phyloP scores from a whole-genome alignment of 2,888 invertebrate species.

The Aquatica leii region DNA sequence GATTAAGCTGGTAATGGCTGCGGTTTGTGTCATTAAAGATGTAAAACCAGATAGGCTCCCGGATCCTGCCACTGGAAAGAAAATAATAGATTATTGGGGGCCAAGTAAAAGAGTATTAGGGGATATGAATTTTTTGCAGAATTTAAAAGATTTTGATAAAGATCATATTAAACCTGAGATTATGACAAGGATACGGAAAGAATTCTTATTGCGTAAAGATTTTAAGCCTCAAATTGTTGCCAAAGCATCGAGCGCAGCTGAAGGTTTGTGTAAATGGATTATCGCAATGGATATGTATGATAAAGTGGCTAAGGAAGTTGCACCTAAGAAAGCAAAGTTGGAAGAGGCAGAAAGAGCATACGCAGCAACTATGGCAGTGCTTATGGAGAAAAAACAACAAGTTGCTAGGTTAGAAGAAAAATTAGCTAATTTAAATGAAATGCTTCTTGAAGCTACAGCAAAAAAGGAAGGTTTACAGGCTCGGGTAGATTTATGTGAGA shows the following conservation, averaged over 20 bases:
- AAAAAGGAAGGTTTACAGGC: slow-evolving; percentile 75
- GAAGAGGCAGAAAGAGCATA: slow-evolving; percentile 83
- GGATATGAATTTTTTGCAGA: slow-evolving; percentile 81
- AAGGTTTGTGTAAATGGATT: slow-evolving; percentile 92
- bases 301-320: slow-evolving; percentile 80
- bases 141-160: slow-evolving; percentile 81
- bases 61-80: slow-evolving; percentile 73
- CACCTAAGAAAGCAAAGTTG: slow-evolving; percentile 85
- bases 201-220: slow-evolving; percentile 77
- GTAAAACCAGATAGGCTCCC: slow-evolving; percentile 79
- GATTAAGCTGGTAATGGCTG: slow-evolving; percentile 85
- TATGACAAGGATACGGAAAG: slow-evolving; percentile 80
- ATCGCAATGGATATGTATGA: slow-evolving; percentile 91
- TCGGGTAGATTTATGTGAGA: slow-evolving; percentile 81
- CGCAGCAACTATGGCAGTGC: slow-evolving; percentile 81
- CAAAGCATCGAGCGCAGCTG: slow-evolving; percentile 94
- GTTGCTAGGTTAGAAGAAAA: slow-evolving; percentile 79
- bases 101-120: slow-evolving; percentile 83
- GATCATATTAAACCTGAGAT: slow-evolving; percentile 79
- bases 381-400: slow-evolving; percentile 83
- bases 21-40: slow-evolving; percentile 89
- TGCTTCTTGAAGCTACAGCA: slow-evolving; percentile 70
- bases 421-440: slow-evolving; percentile 74
- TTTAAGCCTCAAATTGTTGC: slow-evolving; percentile 83
- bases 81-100: slow-evolving; percentile 84